Base-by-base conservation (phyloP, 2,888 invertebrate species). In the Eulithis testata region DNA sequence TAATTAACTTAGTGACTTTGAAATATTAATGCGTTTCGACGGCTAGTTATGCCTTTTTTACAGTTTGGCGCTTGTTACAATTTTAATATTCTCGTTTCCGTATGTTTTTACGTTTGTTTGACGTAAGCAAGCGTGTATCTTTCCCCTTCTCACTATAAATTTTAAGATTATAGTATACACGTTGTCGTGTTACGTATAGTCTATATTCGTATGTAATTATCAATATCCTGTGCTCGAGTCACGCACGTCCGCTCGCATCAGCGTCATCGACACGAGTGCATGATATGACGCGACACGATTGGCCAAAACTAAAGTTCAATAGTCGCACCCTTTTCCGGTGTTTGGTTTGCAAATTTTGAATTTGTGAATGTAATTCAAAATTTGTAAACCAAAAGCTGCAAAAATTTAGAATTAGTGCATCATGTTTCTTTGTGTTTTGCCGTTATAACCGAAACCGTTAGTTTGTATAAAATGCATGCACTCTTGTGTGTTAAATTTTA, bases 241-340 rank as follows among this genome's bases (percentile, higher is more conserved):
- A 85, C 76, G 77, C 72, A 76, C 82, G 83, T 83, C 82, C 84
- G 82, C 72, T 76, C 70, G 68, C 72, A 63, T 73, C 72, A 75
- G 74, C 80, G 78, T 82, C 81, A 80, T 73, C 79, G 74, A 76
- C 73, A 79, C 80, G 79, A 82, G 77, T 82, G 83, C 78, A 73
- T 56, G 37, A 27, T 37, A 47, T 1, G 54, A 55, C 61, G 69
- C 69, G 66, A 67, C 68, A 74, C 75, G 75, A 77, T 79, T 80
- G 80, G 78, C 76, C 75, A 75, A 78, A 69, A 66, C 69, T 54
- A 77, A 88, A 86, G 86, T 86, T 86, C 86, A 86, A 85, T 79
- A 81, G 80, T 84, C 86, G 84, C 82, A 76, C 88, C 90, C 84
- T 87, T 87, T 90, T 90, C 90, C 91, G 90, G 88, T 86, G 84